phyloP scores from a whole-genome alignment of 2,113 vertebrate species.

The Gorsachius goisagi region DNA sequence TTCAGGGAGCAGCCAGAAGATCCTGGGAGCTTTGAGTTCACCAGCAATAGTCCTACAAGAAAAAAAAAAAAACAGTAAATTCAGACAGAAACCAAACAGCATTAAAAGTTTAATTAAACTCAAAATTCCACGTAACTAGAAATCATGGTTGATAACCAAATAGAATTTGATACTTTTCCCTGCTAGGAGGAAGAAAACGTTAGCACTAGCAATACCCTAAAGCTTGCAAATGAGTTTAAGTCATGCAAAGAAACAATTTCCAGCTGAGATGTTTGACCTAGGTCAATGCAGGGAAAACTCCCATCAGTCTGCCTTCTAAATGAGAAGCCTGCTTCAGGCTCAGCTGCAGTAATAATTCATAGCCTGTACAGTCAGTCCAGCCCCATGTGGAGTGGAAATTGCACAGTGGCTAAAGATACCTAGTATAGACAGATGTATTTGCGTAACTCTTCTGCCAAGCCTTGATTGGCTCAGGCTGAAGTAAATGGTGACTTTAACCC shows the following conservation, averaged over 20 bases:
- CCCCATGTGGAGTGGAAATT: neutral
- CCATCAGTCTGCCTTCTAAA: neutral
- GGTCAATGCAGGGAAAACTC: constrained; percentile 40
- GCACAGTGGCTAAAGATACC: neutral
- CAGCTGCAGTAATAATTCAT: constrained; percentile 34
- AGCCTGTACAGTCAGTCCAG: neutral
- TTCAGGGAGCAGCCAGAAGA: neutral
- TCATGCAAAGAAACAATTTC: constrained; percentile 50
- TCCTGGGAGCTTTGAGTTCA: neutral
- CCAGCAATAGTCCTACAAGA: neutral
- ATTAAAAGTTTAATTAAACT: constrained; percentile 7
- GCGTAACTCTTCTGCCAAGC: neutral
- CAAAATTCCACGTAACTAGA: neutral
- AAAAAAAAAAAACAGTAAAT: neutral
- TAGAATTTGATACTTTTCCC: neutral
- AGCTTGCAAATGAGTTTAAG: constrained; percentile 38
- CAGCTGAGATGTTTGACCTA: constrained; percentile 45
- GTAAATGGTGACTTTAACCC: neutral
- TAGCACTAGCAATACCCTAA: neutral
- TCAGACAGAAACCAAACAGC: neutral
- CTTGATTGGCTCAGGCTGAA: neutral
- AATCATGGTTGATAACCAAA: neutral
- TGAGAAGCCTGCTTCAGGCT: neutral
- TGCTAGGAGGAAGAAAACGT: constrained; percentile 25
- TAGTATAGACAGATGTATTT: neutral